phyloP scores from a whole-genome alignment of 1,140 invertebrate species.

The Ctenoplectra terminalis region DNA sequence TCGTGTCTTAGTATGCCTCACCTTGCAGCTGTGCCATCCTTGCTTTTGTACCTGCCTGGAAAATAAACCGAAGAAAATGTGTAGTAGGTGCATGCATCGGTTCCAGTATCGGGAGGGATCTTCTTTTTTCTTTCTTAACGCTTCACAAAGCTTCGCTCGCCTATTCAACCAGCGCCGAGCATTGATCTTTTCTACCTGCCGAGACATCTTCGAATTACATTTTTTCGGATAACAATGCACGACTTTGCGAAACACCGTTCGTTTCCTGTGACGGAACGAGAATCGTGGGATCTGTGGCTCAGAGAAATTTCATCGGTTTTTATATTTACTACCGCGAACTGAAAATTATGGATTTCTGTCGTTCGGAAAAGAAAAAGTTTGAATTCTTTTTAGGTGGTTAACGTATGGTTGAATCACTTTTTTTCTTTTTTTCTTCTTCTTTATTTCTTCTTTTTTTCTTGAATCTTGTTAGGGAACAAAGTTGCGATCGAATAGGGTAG shows the following conservation, averaged over 20 bases:
- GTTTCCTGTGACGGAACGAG: not conserved
- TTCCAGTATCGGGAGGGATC: not conserved
- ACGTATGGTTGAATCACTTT: too few species aligned
- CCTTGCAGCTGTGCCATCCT: conserved; percentile 13
- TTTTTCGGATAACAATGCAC: conserved; percentile 7
- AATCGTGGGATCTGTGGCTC: not conserved
- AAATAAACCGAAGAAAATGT: conserved; percentile 7
- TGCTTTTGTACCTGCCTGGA: not conserved
- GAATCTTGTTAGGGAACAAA: too few species aligned
- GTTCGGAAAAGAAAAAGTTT: too few species aligned
- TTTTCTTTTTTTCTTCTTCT: too few species aligned
- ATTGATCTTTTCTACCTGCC: conserved; percentile 1
- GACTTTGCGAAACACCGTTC: not conserved
- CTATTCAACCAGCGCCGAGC: not conserved
- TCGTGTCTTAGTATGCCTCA: not conserved
- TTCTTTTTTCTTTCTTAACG: not conserved
- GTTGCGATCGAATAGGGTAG: too few species aligned
- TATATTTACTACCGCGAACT: not conserved
- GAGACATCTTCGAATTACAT: not conserved
- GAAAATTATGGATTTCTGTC: too few species aligned
- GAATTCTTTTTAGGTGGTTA: too few species aligned
- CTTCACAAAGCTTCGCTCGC: not conserved
- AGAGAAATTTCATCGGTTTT: not conserved
- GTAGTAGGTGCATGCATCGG: not conserved
- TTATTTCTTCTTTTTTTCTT: too few species aligned